These are phyloP conservation scores for Bhutanitis thaidina DNA, from an alignment of 2,888 invertebrate species.

Conservation along the genomic window DNA sequence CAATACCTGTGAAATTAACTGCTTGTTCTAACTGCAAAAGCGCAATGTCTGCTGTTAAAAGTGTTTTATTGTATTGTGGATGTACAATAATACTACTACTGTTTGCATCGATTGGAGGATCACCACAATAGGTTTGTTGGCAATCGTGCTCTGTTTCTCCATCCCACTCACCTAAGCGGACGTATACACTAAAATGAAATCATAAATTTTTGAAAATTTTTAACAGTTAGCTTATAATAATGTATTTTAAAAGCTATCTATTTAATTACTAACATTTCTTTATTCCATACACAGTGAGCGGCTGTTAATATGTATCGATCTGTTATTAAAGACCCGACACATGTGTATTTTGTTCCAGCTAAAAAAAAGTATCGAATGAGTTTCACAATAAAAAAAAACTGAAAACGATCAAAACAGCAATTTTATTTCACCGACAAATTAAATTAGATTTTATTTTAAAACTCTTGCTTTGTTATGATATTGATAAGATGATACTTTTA, in stretches of 20 bases:
- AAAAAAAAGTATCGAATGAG: neutral
- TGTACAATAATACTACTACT: slow-evolving; percentile 63
- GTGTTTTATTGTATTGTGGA: slow-evolving; percentile 59
- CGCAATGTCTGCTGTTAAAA: slow-evolving; percentile 72
- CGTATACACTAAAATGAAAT: slow-evolving; percentile 62
- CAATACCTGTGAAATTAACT: slow-evolving; percentile 66
- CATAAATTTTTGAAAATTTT: neutral
- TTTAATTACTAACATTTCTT: slow-evolving; percentile 28
- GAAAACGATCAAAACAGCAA: too few species aligned
- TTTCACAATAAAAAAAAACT: too few species aligned
- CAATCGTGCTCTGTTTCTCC: slow-evolving; percentile 45
- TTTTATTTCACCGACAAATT: too few species aligned
- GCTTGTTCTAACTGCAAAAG: slow-evolving; percentile 66
- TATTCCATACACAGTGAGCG: slow-evolving; percentile 74
- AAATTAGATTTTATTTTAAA: too few species aligned
- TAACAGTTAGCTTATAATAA: neutral
- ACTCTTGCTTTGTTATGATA: too few species aligned
- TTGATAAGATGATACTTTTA: too few species aligned
- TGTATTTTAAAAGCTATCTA: too few species aligned
- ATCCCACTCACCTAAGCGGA: slow-evolving; percentile 83
- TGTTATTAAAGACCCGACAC: slow-evolving; percentile 76
- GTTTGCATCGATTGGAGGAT: slow-evolving; percentile 31
- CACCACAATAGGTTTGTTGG: slow-evolving; percentile 38
- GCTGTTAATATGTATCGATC: slow-evolving; percentile 78
- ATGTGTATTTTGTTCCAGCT: slow-evolving; percentile 34